Evolutionary conservation across 2,888 invertebrate species (phyloP).

Genomic region (Neoaliturus tenellus): DNA sequence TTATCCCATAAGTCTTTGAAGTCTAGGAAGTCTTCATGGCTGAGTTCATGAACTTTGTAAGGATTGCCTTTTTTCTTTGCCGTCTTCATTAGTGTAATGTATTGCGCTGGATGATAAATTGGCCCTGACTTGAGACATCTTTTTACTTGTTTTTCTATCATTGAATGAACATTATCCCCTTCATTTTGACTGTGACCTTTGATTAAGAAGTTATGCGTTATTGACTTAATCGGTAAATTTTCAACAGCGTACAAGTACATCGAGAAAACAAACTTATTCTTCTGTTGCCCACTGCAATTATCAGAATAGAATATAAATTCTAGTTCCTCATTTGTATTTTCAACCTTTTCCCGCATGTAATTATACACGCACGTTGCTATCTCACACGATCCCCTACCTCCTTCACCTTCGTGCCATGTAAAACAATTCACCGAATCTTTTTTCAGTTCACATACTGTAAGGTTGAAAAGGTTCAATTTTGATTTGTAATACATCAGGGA

Average conservation of each 20-base stretch:
- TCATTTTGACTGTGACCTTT: conserved; percentile 65
- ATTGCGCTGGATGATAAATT: conserved; percentile 62
- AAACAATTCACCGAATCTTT: conserved; percentile 61
- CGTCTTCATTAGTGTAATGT: conserved; percentile 63
- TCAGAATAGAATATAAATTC: conserved; percentile 61
- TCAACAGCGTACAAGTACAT: conserved; percentile 62
- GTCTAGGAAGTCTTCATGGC: conserved; percentile 65
- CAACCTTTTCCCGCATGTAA: conserved; percentile 52
- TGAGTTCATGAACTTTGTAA: conserved; percentile 65
- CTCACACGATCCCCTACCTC: conserved; percentile 63
- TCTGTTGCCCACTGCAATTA: conserved; percentile 65
- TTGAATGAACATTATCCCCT: conserved; percentile 62
- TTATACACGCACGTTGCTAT: conserved; percentile 64
- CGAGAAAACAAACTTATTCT: conserved; percentile 62
- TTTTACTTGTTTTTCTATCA: conserved; percentile 62
- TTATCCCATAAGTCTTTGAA: conserved; percentile 63
- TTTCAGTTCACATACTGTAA: conserved; percentile 63
- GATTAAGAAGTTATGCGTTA: conserved; percentile 63
- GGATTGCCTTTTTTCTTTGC: conserved; percentile 66
- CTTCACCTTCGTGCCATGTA: conserved; percentile 65
- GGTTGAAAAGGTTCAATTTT: conserved; percentile 61
- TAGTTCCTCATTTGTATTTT: not conserved
- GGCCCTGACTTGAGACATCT: conserved; percentile 59
- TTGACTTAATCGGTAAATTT: conserved; percentile 56
- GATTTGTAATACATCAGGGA: conserved; percentile 67